These are phyloP conservation scores for Baryphthengus martii DNA, from an alignment of 2,113 vertebrate genomes.

Conservation along the genomic window DNA sequence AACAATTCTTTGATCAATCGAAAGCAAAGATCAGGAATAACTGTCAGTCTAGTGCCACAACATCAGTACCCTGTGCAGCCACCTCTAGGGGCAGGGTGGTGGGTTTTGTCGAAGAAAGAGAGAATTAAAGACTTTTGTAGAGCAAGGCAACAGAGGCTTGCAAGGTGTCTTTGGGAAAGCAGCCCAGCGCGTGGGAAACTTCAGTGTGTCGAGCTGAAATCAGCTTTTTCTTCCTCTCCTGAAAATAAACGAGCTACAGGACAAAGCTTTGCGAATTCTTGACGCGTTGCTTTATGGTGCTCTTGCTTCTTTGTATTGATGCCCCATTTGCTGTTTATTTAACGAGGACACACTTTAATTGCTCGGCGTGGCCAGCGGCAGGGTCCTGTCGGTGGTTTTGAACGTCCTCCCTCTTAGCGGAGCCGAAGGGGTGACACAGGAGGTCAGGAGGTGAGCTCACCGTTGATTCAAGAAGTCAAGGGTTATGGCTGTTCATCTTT, in stretches of 20 bases:
- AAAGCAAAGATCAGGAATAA: neutral
- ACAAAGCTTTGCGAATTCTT: neutral
- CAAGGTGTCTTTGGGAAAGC: neutral
- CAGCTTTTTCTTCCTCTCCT: neutral
- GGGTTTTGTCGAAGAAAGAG: neutral
- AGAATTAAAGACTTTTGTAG: neutral
- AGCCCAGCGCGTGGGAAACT: neutral
- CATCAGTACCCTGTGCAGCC: neutral
- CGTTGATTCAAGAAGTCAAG: neutral
- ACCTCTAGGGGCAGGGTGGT: neutral
- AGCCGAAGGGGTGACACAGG: neutral
- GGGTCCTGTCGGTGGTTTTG: neutral
- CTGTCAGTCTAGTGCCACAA: neutral
- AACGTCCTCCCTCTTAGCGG: neutral
- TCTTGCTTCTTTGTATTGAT: neutral
- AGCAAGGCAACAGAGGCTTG: neutral
- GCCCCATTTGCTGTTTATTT: neutral
- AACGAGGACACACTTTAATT: neutral
- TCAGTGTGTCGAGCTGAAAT: neutral
- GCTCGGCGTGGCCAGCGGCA: accelerated
- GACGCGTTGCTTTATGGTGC: neutral
- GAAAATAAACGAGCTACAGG: neutral
- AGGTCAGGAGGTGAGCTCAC: neutral
- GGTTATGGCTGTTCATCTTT: neutral
- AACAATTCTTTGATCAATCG: neutral